Percentiles rank a stretch among this genome's conserved stretches.
Conservation (phyloP, 2,797 vertebrate species). For the Macropus fuliginosus region DNA sequence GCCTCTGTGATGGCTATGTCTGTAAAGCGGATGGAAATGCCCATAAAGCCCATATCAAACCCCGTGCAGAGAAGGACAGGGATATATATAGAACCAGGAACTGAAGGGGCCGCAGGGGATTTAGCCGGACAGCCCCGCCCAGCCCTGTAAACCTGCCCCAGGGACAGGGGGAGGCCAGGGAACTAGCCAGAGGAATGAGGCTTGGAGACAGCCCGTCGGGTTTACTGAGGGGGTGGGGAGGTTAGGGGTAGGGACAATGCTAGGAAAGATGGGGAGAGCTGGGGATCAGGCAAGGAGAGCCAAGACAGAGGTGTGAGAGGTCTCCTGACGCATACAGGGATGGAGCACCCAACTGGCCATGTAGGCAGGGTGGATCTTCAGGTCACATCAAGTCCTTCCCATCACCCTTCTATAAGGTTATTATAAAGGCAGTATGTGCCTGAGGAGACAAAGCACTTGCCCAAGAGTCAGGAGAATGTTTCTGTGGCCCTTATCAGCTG, state of each 20-base stretch:
- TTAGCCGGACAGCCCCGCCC: slow-evolving; percentile 84
- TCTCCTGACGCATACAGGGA: neutral
- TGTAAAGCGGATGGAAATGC: slow-evolving; percentile 89
- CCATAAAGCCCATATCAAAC: slow-evolving; percentile 89
- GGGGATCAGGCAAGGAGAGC: slow-evolving; percentile 30
- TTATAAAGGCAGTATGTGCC: neutral
- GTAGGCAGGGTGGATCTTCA: neutral
- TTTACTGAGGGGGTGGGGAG: slow-evolving; percentile 69
- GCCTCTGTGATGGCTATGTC: slow-evolving; percentile 87
- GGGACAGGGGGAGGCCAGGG: slow-evolving; percentile 80
- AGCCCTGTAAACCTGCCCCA: slow-evolving; percentile 83
- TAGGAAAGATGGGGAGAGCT: slow-evolving; percentile 39
- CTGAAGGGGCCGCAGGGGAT: slow-evolving; percentile 83
- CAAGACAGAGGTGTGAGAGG: neutral
- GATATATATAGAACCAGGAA: slow-evolving; percentile 87
- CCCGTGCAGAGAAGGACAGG: slow-evolving; percentile 84
- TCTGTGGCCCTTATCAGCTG: neutral
- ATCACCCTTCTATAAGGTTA: neutral
- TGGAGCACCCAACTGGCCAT: neutral
- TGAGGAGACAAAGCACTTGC: neutral
- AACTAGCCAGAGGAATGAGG: slow-evolving; percentile 80
- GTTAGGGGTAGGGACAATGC: slow-evolving; percentile 74
- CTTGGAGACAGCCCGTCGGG: slow-evolving; percentile 81
- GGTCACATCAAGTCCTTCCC: neutral
- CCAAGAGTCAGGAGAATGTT: neutral